Evolutionary conservation across 2,888 invertebrate species (phyloP).

Genomic region (Melinaea marsaeus): DNA sequence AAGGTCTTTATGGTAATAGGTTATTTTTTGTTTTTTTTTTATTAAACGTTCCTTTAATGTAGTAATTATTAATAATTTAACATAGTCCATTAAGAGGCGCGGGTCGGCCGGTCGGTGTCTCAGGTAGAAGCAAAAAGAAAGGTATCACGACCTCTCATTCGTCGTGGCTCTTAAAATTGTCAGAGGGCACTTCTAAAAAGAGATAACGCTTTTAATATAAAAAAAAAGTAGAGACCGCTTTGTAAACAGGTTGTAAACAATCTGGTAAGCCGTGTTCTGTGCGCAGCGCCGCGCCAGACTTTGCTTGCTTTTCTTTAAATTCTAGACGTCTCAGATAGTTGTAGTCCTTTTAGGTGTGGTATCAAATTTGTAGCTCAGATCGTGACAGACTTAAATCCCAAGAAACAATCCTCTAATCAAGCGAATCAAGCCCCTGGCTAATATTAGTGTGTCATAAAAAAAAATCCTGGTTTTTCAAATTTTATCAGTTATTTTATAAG

Average conservation of each 20-base stretch:
- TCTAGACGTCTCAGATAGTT: background rate
- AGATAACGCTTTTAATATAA: constrained; percentile 62
- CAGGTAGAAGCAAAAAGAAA: constrained; percentile 40
- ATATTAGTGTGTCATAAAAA: no score
- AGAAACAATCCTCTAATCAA: no score
- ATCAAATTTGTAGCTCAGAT: no score
- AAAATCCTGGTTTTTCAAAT: no score
- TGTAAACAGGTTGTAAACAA: constrained; percentile 72
- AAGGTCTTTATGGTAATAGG: constrained; percentile 24
- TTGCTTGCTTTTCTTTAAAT: background rate
- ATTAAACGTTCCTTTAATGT: constrained; percentile 29
- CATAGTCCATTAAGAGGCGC: constrained; percentile 53
- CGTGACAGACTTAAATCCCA: no score
- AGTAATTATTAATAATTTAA: constrained; percentile 61
- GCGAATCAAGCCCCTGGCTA: no score
- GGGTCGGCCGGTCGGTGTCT: constrained; percentile 39
- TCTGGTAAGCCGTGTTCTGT: constrained; percentile 37
- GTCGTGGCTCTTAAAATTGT: constrained; percentile 61
- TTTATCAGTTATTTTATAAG: no score
- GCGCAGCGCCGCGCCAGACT: constrained; percentile 22
- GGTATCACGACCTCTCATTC: constrained; percentile 45
- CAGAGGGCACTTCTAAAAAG: constrained; percentile 62
- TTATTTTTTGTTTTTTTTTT: constrained; percentile 26
- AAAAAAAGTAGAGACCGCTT: constrained; percentile 59
- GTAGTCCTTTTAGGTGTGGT: background rate